A percentile compares a stretch with the other conserved stretches of the same genome.
Evolutionary conservation across 2,888 invertebrate genomes (phyloP).

Genomic region (Eremobia ochroleuca): DNA sequence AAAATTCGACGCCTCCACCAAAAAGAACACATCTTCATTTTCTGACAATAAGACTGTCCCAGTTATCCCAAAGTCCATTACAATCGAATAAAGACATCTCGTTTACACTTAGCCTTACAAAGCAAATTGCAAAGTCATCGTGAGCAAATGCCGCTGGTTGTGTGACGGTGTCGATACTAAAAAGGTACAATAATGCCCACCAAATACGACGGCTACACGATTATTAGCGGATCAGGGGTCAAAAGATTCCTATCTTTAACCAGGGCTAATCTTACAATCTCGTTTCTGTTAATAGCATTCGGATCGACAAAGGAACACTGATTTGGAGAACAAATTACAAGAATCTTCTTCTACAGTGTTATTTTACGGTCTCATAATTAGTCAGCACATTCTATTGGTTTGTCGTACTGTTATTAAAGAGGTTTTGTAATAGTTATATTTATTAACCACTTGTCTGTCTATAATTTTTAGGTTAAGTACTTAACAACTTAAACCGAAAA

Average conservation of each 20-base stretch:
- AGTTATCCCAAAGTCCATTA: conserved; percentile 37
- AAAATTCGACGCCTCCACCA: neutral
- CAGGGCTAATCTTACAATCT: conserved; percentile 77
- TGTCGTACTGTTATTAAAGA: conserved; percentile 22
- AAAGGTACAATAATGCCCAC: conserved; percentile 79
- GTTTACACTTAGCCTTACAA: conserved; percentile 50
- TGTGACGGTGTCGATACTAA: conserved; percentile 76
- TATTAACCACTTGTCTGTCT: conserved; percentile 5
- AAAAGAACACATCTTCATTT: neutral
- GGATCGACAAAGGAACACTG: conserved; percentile 67
- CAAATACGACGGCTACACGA: conserved; percentile 81
- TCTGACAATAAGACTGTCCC: conserved; percentile 15
- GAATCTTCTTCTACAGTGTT: conserved; percentile 57
- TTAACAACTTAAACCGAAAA: no score
- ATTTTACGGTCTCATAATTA: conserved; percentile 60
- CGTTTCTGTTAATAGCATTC: conserved; percentile 64
- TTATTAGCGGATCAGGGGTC: conserved; percentile 87
- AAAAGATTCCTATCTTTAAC: conserved; percentile 84
- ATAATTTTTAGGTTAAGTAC: conserved; percentile 30
- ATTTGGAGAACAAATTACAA: conserved; percentile 55
- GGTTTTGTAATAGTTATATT: conserved; percentile 50
- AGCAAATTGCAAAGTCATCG: conserved; percentile 60
- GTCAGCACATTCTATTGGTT: conserved; percentile 63
- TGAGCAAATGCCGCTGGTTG: conserved; percentile 70
- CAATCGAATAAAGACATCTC: conserved; percentile 61